These are phyloP conservation scores for Brachionus plicatilis DNA, from an alignment of 1,140 invertebrate genomes.

Conservation along the genomic window DNA sequence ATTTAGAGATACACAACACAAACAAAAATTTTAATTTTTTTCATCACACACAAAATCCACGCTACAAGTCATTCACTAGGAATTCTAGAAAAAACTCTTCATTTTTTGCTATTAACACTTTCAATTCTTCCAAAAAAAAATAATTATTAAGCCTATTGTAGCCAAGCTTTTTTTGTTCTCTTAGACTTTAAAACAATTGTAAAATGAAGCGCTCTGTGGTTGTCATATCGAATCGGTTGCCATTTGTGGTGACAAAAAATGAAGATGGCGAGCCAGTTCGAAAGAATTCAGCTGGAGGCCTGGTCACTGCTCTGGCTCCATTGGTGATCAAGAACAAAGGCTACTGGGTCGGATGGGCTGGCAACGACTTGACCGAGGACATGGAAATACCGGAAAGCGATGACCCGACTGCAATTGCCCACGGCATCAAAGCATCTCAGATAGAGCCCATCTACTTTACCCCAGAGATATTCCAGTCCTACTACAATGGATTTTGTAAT, in stretches of 20 bases:
- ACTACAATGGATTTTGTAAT: slow-evolving; percentile 86
- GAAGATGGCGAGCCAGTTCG: not conserved
- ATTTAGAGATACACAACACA: not conserved
- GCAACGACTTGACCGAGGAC: slow-evolving; percentile 61
- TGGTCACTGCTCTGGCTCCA: slow-evolving; percentile 81
- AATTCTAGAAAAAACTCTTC: not conserved
- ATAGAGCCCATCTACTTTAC: slow-evolving; percentile 73
- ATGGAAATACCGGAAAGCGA: slow-evolving; percentile 75
- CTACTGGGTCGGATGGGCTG: slow-evolving; percentile 83
- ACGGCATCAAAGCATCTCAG: slow-evolving; percentile 68
- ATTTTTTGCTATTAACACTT: not conserved
- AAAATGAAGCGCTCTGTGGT: slow-evolving; percentile 13
- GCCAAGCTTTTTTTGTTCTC: not conserved
- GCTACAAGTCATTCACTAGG: not conserved
- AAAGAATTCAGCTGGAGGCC: slow-evolving; percentile 60
- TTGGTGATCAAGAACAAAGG: slow-evolving; percentile 75
- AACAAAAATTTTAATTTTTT: not conserved
- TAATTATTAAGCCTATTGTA: not conserved
- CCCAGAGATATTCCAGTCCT: slow-evolving; percentile 69
- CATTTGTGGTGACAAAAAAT: not conserved
- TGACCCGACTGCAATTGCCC: slow-evolving; percentile 73
- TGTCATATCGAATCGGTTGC: slow-evolving; percentile 23
- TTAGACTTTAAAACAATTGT: not conserved
- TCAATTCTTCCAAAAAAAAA: not conserved
- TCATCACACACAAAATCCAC: not conserved